These are phyloP conservation scores for Orius insidiosus DNA, from an alignment of 1,140 invertebrate genomes.

Conservation along the genomic window DNA sequence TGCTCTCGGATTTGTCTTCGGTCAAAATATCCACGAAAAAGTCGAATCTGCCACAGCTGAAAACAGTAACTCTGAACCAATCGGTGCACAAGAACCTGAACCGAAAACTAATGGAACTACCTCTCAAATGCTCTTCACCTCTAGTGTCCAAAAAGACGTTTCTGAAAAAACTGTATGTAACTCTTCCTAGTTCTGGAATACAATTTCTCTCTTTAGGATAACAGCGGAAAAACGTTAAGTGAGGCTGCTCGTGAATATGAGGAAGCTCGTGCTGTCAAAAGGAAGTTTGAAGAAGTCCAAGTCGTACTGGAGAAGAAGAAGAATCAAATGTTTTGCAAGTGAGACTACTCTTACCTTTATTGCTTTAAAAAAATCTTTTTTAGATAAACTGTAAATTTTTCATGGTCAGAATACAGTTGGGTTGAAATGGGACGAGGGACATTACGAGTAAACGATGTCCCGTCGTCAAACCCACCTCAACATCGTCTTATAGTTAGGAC, in stretches of 20 bases:
- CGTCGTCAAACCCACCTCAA: slow-evolving; percentile 25
- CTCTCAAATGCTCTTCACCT: slow-evolving; percentile 36
- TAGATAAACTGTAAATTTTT: slow-evolving; percentile 77
- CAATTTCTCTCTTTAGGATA: too few species aligned
- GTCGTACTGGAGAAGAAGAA: slow-evolving; percentile 81
- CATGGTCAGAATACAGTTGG: slow-evolving; percentile 52
- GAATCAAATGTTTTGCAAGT: slow-evolving; percentile 79
- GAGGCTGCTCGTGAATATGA: slow-evolving; percentile 79
- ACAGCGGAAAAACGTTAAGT: slow-evolving; percentile 27
- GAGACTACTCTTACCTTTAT: too few species aligned
- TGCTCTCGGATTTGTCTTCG: slow-evolving; percentile 61
- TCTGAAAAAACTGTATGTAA: slow-evolving; percentile 21
- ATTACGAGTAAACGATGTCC: slow-evolving; percentile 68
- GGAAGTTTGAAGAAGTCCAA: slow-evolving; percentile 70
- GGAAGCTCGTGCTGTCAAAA: slow-evolving; percentile 58
- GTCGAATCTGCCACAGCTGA: slow-evolving; percentile 33
- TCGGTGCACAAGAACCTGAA: slow-evolving; percentile 9
- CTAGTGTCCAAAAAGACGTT: slow-evolving; percentile 31
- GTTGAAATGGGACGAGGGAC: slow-evolving; percentile 77
- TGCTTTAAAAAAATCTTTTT: too few species aligned
- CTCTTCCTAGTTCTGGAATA: too few species aligned
- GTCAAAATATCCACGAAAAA: slow-evolving; percentile 75
- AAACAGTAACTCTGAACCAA: too few species aligned
- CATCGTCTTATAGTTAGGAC: slow-evolving; percentile 72
- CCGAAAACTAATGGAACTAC: slow-evolving; percentile 32